Base-by-base conservation (phyloP, 2,113 vertebrate species). In the Dipodomys merriami region DNA sequence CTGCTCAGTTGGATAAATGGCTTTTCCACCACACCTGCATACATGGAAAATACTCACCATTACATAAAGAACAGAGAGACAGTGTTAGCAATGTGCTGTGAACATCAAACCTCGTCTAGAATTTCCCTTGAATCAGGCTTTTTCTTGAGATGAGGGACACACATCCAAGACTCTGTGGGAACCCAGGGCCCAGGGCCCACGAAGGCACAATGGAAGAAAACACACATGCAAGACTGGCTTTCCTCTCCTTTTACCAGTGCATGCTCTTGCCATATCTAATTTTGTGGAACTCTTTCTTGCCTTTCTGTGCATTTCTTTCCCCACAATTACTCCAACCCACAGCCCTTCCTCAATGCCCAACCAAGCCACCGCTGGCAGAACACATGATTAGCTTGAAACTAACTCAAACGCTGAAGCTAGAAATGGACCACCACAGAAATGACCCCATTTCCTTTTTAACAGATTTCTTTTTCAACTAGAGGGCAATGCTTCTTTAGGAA, bases 71-170 rank as follows among this genome's bases (percentile, higher is more conserved):
- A 67, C 30, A 22, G 8, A 13, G 25, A 53, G 35, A 69, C 76
- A 95, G 33, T 33, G 74, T 81, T 53, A 85, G 83, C 84, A 39
- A 39, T 33, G 44, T n/a, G 35, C 77, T 96, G 6, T 19, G 65
- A 81, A 91, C 46, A 88, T 72, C 29, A 88, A 73, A 83, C 46
- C 18, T 46, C 82, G 71, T 95, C 87, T 88, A 82, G 83, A 96
- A 95, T 96, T 96, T 96, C 93, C 82, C 87, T 84, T 92, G 46
- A 90, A 80, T 97, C 94, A 95, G 94, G 68, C 23, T 29, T 93
- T 93, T 97, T 94, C 69, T 71, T 77, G 64, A 92, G 95, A 33
- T 60, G 18, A 73, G 30, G 9, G 15, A 20, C 27, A 39, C 1
- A 5, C 35, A 30, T 91, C 87, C 85, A 88, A 94, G 33, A 67